Percentiles rank a stretch among this genome's conserved stretches.
Conservation (phyloP, 2,797 vertebrate species). For the Kryptopterus vitreolus region DNA sequence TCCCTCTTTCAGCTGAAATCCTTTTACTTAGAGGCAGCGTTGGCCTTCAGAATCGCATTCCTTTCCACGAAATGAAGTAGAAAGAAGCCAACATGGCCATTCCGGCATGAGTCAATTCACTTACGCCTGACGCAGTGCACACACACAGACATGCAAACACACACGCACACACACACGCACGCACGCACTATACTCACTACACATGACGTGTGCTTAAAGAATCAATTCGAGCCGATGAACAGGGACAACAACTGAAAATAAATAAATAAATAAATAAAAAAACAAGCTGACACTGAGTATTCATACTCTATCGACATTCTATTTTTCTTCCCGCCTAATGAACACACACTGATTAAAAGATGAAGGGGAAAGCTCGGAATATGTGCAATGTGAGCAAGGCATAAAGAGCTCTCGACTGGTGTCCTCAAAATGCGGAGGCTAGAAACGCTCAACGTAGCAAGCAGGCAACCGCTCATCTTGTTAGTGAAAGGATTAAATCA, state of each 20-base stretch:
- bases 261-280: background rate
- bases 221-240: slow-evolving; percentile 32
- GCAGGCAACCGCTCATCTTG: slow-evolving; percentile 46
- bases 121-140: slow-evolving; percentile 23
- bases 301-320: slow-evolving; percentile 13
- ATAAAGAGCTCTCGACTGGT: slow-evolving; percentile 52
- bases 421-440: slow-evolving; percentile 29
- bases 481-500: slow-evolving; percentile 55
- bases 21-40: background rate
- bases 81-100: slow-evolving; percentile 2
- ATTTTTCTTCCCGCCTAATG: slow-evolving; percentile 18
- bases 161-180: too few species aligned
- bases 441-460: slow-evolving; percentile 38
- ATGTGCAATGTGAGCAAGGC: slow-evolving; percentile 48
- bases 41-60: slow-evolving; percentile 16
- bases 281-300: slow-evolving; percentile 25
- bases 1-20: background rate
- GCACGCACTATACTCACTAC: background rate
- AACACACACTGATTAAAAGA: slow-evolving; percentile 60
- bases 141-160: too few species aligned
- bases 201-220: background rate
- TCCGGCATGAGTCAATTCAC: background rate
- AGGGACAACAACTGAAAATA: slow-evolving; percentile 7
- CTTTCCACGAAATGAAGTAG: background rate
- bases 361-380: slow-evolving; percentile 56